Evolutionary conservation across 2,797 vertebrate species (phyloP).

Genomic region (Neosalanx taihuensis): DNA sequence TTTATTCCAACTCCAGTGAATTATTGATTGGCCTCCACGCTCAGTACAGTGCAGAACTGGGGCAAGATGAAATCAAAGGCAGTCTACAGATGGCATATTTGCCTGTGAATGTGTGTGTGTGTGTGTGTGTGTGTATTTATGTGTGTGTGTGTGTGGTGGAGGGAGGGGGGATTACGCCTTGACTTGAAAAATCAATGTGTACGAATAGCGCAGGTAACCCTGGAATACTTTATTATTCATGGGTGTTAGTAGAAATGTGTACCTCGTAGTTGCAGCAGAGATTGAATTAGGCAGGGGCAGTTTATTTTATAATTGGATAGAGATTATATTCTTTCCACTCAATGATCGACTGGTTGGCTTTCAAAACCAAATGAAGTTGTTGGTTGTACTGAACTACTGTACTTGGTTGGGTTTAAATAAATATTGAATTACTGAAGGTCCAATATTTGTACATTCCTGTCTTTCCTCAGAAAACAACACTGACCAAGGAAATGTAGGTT

Average conservation of each 20-base stretch:
- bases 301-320: background rate
- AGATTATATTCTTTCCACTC: too few relatives aligned
- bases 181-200: slow-evolving; percentile 45
- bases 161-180: slow-evolving; percentile 47
- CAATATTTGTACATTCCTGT: background rate
- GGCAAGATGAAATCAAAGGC: slow-evolving; percentile 77
- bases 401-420: too few relatives aligned
- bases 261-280: too few relatives aligned
- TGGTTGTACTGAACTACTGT: background rate
- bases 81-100: slow-evolving; percentile 73
- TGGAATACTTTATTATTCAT: slow-evolving; percentile 42
- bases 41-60: slow-evolving; percentile 80
- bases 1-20: slow-evolving; percentile 76
- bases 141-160: slow-evolving; percentile 34
- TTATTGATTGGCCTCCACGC: slow-evolving; percentile 86
- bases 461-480: background rate
- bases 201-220: slow-evolving; percentile 32
- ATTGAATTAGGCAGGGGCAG: too few relatives aligned
- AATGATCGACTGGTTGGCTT: background rate
- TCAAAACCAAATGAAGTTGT: background rate
- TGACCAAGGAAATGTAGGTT: too few relatives aligned
- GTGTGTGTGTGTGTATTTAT: too few relatives aligned
- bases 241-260: slow-evolving; percentile 2
- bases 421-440: background rate
- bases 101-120: slow-evolving; percentile 40